A percentile compares a stretch with the other conserved stretches of the same genome.
Conservation (phyloP, 2,797 vertebrate species). For the Betta splendens region DNA sequence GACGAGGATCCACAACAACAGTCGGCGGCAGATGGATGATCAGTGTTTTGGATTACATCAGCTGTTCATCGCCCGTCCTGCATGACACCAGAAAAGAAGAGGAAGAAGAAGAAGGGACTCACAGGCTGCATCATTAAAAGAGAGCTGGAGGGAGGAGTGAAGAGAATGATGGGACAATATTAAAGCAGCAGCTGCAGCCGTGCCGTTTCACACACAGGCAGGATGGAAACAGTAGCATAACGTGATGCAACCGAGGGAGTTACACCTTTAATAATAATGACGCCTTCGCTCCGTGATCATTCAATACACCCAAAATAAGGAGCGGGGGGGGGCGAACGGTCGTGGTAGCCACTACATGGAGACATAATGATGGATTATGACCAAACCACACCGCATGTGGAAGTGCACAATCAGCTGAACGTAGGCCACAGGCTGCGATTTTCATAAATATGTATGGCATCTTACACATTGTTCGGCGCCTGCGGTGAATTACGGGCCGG, state of each 20-base stretch:
- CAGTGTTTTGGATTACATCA: no score
- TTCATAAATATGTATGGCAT: constrained; percentile 81
- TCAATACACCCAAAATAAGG: constrained; percentile 27
- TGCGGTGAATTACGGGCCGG: constrained; percentile 73
- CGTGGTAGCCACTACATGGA: constrained; percentile 43
- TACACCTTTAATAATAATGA: constrained; percentile 24
- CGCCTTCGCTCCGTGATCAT: constrained; percentile 60
- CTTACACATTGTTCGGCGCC: constrained; percentile 71
- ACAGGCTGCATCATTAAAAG: no score
- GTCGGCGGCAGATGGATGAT: no score
- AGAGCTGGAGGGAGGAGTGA: no score
- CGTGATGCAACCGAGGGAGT: neutral
- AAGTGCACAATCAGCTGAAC: constrained; percentile 79
- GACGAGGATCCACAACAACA: no score
- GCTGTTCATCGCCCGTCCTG: no score
- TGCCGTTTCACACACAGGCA: neutral
- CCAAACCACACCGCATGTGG: constrained; percentile 56
- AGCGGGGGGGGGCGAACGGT: neutral
- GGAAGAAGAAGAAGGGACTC: no score
- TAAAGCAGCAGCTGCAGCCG: no score
- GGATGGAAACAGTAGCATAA: neutral
- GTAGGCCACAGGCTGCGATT: constrained; percentile 68
- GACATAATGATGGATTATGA: constrained; percentile 82
- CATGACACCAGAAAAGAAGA: no score
- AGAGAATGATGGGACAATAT: no score